Conservation (phyloP, 2,888 invertebrate species). For the Mantis religiosa region DNA sequence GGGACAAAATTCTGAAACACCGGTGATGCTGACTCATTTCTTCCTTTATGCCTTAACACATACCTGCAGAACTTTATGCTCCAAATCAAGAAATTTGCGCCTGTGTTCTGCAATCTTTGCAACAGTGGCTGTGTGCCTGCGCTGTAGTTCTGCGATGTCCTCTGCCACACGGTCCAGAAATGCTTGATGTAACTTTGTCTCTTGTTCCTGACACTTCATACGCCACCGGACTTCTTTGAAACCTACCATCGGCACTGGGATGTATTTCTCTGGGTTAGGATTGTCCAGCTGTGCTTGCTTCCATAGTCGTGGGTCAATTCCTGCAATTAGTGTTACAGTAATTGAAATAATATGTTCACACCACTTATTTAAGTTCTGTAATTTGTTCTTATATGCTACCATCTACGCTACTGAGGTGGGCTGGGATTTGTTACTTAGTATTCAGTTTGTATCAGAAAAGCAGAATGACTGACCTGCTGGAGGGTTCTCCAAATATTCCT, state of each 20-base stretch:
- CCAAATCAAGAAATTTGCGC: slow-evolving; percentile 72
- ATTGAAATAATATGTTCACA: background rate
- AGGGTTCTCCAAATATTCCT: slow-evolving; percentile 86
- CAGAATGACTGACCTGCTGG: slow-evolving; percentile 58
- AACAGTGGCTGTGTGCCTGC: slow-evolving; percentile 73
- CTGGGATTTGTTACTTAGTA: no score
- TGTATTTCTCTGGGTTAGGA: slow-evolving; percentile 82
- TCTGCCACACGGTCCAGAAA: slow-evolving; percentile 75
- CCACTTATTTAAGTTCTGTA: no score
- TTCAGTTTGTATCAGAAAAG: background rate
- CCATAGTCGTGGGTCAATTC: slow-evolving; percentile 92
- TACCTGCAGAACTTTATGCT: slow-evolving; percentile 80
- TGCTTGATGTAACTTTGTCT: slow-evolving; percentile 75
- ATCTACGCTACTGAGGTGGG: no score
- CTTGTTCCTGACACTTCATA: slow-evolving; percentile 77
- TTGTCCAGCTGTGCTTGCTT: slow-evolving; percentile 94
- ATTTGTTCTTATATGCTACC: no score
- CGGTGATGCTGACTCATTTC: no score
- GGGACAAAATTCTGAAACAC: no score
- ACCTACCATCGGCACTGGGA: slow-evolving; percentile 93
- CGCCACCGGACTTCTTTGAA: slow-evolving; percentile 69
- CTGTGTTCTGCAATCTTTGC: slow-evolving; percentile 79
- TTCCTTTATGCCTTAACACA: slow-evolving; percentile 5
- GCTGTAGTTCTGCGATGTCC: slow-evolving; percentile 72
- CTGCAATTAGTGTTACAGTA: slow-evolving; percentile 44